Conservation (phyloP, 1,140 invertebrate species). For the Onthophagus taurus region DNA sequence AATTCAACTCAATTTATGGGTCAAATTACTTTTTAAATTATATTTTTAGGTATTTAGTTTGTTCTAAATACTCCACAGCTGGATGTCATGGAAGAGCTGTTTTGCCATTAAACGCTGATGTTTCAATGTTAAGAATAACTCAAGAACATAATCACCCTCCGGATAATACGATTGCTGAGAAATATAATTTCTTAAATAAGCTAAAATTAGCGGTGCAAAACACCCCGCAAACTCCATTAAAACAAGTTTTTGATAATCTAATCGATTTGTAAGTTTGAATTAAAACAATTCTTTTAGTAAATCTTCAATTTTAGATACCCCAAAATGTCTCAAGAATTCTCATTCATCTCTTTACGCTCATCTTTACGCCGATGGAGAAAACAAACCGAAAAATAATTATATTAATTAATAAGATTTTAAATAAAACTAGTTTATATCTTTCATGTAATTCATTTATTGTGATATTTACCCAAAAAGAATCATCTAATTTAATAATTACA, state of each 20-base stretch:
- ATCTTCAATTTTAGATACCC: constrained; percentile 4
- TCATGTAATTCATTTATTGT: too few species aligned
- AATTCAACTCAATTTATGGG: not conserved
- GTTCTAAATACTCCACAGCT: constrained; percentile 11
- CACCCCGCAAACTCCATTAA: constrained; percentile 17
- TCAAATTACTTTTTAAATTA: not conserved
- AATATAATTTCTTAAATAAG: constrained; percentile 21
- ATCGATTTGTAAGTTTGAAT: constrained; percentile 22
- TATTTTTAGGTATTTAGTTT: constrained; percentile 12
- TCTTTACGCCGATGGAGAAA: constrained; percentile 7
- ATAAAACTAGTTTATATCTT: too few species aligned
- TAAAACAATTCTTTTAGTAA: not conserved
- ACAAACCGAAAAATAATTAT: not conserved
- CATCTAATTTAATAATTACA: too few species aligned
- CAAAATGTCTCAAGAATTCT: not conserved
- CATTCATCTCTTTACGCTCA: constrained; percentile 4
- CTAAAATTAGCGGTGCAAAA: constrained; percentile 21
- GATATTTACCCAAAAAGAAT: too few species aligned
- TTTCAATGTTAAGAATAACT: constrained; percentile 8
- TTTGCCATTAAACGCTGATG: constrained; percentile 11
- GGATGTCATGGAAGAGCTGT: constrained; percentile 11
- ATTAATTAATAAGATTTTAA: too few species aligned
- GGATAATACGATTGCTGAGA: constrained; percentile 13
- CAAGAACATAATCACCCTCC: constrained; percentile 20
- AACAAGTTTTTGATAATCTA: constrained; percentile 25